phyloP scores from a whole-genome alignment of 2,113 vertebrate species.

The Rana temporaria region DNA sequence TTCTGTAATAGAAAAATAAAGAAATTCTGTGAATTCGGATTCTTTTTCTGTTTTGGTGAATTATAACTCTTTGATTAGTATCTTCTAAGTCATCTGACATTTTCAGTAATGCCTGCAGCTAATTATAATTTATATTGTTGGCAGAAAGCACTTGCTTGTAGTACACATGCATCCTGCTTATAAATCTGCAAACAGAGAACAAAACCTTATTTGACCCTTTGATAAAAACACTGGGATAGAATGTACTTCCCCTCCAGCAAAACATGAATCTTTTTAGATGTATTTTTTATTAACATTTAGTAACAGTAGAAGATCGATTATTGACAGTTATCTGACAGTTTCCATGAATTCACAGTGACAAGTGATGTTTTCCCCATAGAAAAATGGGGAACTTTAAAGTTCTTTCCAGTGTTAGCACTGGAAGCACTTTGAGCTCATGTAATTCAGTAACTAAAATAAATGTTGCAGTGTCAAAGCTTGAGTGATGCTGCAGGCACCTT shows the following conservation, averaged over 20 bases:
- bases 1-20: too few relatives aligned
- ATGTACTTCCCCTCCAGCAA: not conserved
- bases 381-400: too few relatives aligned
- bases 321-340: not conserved
- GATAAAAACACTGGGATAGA: constrained; percentile 15
- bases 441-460: too few relatives aligned
- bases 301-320: too few relatives aligned
- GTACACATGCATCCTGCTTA: constrained; percentile 37
- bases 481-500: too few relatives aligned
- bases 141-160: constrained; percentile 19
- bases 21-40: not conserved
- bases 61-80: not conserved
- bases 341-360: not conserved
- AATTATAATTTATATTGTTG: constrained; percentile 41
- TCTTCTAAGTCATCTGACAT: constrained; percentile 9
- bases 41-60: not conserved
- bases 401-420: too few relatives aligned
- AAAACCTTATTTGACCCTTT: constrained; percentile 52
- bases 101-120: constrained; percentile 43
- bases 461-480: too few relatives aligned
- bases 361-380: not conserved
- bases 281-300: not conserved
- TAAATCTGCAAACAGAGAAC: constrained; percentile 39
- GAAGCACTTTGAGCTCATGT: too few relatives aligned
- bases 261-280: not conserved